Base-by-base conservation (phyloP, 2,113 vertebrate genomes). In the Dipodomys ordii region DNA sequence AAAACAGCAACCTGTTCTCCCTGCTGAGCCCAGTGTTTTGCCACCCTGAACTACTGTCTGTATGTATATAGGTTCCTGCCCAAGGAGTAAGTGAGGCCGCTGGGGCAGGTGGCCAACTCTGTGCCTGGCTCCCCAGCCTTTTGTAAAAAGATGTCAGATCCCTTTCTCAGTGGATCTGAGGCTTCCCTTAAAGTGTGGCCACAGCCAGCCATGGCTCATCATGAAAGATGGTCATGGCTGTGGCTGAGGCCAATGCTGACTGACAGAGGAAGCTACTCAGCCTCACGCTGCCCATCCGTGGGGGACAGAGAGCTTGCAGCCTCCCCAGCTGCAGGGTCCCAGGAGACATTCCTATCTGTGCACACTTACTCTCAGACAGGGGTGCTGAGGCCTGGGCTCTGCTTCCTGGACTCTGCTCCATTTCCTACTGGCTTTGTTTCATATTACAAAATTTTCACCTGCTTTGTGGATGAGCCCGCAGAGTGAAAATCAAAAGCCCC, bases 31-130 rank as follows among this genome's bases (percentile, higher is more conserved):
- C 1, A 15, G 22, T 30, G 22, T 39, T 57, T 57, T 16, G 10
- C 16, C n/a, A 53, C 8, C 25, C 32, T 67, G 3, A 0, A 53
- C 60, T 39, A 2, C 25, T 60, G 73, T 10, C n/a, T 27, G 1
- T 71, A 30, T 67, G 53, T 30, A 53, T 35, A 25, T 49, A 9
- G 32, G 72, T 6, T 25, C 6, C 23, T 16, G 7, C 20, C n/a
- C 20, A 1, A 35, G 6, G 5, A 44, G 0, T 46, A 11, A 15
- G 22, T 22, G 25, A 46, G 72, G 67, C 68, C 0, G 0, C 57
- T 2, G 0, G 1, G 62, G 7, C 25, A 16, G 72, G 28, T 0
- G 0, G 22, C 62, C 22, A 4, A 20, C 35, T 67, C 46, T 23
- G 10, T 8, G 23, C 82, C 44, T 25, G 46, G 49, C 60, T 20